Base-by-base conservation (phyloP, 2,113 vertebrate species). In the Epinephelus moara region DNA sequence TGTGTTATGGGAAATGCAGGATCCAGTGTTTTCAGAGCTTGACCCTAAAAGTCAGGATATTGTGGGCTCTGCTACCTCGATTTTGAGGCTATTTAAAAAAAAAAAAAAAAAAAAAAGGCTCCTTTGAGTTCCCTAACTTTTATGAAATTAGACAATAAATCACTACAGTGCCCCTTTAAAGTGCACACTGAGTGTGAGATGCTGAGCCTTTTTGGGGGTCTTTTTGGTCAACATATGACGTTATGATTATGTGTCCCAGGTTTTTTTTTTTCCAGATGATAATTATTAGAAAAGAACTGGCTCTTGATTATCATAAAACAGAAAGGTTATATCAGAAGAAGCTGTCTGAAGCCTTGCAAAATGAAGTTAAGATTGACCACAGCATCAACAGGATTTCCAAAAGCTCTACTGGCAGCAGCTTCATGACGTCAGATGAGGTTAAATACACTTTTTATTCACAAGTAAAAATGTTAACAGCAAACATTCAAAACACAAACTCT, bases 381-480 rank as follows among this genome's bases (percentile, higher is more conserved):
- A 45, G 42, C 10, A 78, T 12, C 79, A 14, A 67, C 37, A 19
- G 66, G 60, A 17, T 64, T 61, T 25, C 30, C 63, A 61, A n/a
- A 61, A 70, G 57, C 68, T 59, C 0, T 10, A n/a, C 53, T n/a
- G 57, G 70, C 85, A 84, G 78, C 73, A 86, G 69, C 83, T 47
- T 23, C 53, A 80, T 75, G 81, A 80, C 84, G 56, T 87, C 80
- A 85, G 60, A 30, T 80, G 72, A 87, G 93, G 89, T 91, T 93
- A 91, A 93, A 94, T 92, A 85, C 78, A 85, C 79, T 76, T 93
- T 95, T 94, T 95, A 95, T 95, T 95, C 76, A 93, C 91, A 90
- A 69, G 90, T 93, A 91, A 75, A 93, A 92, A 91, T 84, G 56
- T 85, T 73, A 62, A 90, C 86, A 92, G 84, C 89, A 93, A 94